Conservation (phyloP, 1,140 invertebrate species). For the Asbolus verrucosus region DNA sequence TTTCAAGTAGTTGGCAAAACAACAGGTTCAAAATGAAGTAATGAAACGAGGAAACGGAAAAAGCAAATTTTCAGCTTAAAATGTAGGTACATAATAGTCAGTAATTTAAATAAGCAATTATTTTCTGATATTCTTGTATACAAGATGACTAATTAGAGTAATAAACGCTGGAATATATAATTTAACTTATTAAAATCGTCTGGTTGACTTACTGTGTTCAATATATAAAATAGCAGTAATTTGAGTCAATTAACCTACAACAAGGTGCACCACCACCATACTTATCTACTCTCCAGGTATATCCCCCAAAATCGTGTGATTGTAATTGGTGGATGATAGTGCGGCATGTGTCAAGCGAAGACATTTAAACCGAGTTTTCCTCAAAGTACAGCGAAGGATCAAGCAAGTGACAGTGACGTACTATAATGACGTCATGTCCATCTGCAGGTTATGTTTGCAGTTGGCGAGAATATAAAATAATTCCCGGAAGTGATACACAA, state of each 20-base stretch:
- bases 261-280: not conserved
- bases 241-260: slow-evolving; percentile 6
- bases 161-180: slow-evolving; percentile 14
- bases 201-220: slow-evolving; percentile 18
- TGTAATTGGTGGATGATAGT: not conserved
- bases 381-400: slow-evolving; percentile 5
- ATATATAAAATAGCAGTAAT: slow-evolving; percentile 24
- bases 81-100: not conserved
- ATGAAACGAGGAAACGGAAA: slow-evolving; percentile 7
- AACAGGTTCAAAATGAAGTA: no score
- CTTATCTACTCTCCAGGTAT: slow-evolving; percentile 10
- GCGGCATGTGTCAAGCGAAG: slow-evolving; percentile 20
- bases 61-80: not conserved
- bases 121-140: slow-evolving; percentile 17
- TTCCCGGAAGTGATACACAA: slow-evolving; percentile 53
- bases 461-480: slow-evolving; percentile 49
- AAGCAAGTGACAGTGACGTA: slow-evolving; percentile 46
- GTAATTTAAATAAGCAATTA: no score
- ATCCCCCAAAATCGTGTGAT: slow-evolving; percentile 4
- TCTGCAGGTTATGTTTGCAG: slow-evolving; percentile 46
- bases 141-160: slow-evolving; percentile 36
- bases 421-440: slow-evolving; percentile 47
- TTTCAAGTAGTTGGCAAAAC: no score
- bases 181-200: slow-evolving; percentile 30
- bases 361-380: slow-evolving; percentile 40